These are phyloP conservation scores for Tachycineta bicolor DNA, from an alignment of 2,113 vertebrate genomes.

Conservation along the genomic window DNA sequence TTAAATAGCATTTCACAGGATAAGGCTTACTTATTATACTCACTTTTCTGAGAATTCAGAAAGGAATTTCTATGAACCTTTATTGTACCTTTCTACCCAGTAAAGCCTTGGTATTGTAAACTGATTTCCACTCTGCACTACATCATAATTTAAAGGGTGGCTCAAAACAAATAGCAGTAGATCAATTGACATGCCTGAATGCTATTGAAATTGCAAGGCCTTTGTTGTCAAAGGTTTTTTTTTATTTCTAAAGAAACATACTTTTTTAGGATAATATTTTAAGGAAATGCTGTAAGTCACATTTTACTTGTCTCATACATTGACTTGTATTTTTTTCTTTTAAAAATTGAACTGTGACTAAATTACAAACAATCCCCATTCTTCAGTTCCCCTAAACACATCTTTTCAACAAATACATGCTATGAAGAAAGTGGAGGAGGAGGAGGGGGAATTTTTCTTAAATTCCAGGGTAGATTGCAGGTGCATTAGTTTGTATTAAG, in stretches of 20 bases:
- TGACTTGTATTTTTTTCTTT: neutral
- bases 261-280: neutral
- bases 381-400: neutral
- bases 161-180: neutral
- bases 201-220: neutral
- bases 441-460: neutral
- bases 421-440: neutral
- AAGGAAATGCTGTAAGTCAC: neutral
- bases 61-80: neutral
- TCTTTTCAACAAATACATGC: neutral
- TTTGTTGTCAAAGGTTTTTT: neutral
- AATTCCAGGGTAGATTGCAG: slow-evolving; percentile 31
- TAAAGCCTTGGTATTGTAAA: neutral
- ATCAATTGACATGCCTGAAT: neutral
- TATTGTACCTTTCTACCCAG: neutral
- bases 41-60: neutral
- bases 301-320: neutral
- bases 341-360: neutral
- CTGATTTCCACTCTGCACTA: neutral
- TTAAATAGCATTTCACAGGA: neutral
- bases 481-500: slow-evolving; percentile 62
- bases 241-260: neutral
- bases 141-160: neutral
- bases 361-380: neutral
- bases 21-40: neutral